Conservation (phyloP, 2,113 vertebrate species). For the Telmatochromis sp. region DNA sequence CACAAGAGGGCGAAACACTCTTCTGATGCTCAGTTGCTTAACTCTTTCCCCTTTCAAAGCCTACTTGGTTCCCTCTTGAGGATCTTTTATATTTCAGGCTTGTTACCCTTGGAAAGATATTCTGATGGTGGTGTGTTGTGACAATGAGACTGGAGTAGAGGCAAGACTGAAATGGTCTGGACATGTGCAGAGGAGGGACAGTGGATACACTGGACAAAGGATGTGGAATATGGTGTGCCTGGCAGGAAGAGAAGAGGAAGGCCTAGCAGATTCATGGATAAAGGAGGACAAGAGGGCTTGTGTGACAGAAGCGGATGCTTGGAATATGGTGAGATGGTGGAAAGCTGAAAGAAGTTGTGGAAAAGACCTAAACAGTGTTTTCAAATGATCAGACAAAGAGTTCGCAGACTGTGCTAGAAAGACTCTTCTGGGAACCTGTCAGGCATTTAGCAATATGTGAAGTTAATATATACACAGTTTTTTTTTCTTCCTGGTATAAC, state of each 20-base stretch:
- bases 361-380: neutral
- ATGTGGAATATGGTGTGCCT: neutral
- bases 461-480: neutral
- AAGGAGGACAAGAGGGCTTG: neutral
- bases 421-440: neutral
- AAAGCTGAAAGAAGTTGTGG: neutral
- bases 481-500: neutral
- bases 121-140: neutral
- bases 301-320: neutral
- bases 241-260: neutral
- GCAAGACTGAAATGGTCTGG: neutral
- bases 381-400: neutral
- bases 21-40: neutral
- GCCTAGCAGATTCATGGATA: neutral
- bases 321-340: neutral
- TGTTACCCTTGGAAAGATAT: neutral
- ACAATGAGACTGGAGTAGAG: neutral
- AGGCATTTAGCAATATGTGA: neutral
- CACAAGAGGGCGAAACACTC: slow-evolving; percentile 5
- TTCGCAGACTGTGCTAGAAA: neutral
- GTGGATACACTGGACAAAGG: neutral
- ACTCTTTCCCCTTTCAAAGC: neutral
- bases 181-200: neutral
- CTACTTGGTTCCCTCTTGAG: neutral
- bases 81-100: neutral